Conservation (phyloP, 2,797 vertebrate species). For the Danionella dracula region DNA sequence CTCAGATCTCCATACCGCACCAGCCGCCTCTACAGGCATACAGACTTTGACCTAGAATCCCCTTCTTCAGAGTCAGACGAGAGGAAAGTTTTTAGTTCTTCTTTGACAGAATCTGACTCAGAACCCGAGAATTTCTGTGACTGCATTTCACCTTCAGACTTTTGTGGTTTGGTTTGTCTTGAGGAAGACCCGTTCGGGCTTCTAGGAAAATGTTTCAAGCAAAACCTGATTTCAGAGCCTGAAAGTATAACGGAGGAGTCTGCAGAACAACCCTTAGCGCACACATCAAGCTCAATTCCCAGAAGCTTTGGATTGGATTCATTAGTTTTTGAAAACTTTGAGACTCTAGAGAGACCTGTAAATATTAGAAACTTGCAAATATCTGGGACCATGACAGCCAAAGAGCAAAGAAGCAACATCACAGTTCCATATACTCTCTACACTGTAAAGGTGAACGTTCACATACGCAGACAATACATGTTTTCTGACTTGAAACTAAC, state of each 20-base stretch:
- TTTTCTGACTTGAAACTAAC: too few species aligned
- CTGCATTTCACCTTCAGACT: constrained; percentile 58
- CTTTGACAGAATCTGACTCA: constrained; percentile 57
- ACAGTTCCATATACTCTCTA: constrained; percentile 86
- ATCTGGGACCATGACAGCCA: constrained; percentile 77
- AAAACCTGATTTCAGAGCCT: constrained; percentile 51
- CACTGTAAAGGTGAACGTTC: constrained; percentile 86
- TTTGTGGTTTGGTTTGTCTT: constrained; percentile 49
- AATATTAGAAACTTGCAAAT: constrained; percentile 86
- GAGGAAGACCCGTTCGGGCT: constrained; percentile 62
- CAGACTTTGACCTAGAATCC: constrained; percentile 69
- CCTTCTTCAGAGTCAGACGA: constrained; percentile 50
- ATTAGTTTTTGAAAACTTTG: constrained; percentile 76
- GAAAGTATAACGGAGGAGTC: constrained; percentile 53
- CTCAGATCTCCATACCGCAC: constrained; percentile 58
- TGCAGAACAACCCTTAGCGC: constrained; percentile 27
- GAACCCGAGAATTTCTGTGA: constrained; percentile 65
- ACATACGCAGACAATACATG: not conserved
- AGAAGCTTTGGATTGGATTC: constrained; percentile 58
- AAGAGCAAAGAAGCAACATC: constrained; percentile 80
- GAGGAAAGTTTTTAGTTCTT: constrained; percentile 60
- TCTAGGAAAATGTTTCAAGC: constrained; percentile 60
- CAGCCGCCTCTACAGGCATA: constrained; percentile 70
- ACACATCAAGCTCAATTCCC: constrained; percentile 41
- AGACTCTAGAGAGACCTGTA: constrained; percentile 62